Conservation (phyloP, 2,113 vertebrate species). For the Terrapene triunguis region DNA sequence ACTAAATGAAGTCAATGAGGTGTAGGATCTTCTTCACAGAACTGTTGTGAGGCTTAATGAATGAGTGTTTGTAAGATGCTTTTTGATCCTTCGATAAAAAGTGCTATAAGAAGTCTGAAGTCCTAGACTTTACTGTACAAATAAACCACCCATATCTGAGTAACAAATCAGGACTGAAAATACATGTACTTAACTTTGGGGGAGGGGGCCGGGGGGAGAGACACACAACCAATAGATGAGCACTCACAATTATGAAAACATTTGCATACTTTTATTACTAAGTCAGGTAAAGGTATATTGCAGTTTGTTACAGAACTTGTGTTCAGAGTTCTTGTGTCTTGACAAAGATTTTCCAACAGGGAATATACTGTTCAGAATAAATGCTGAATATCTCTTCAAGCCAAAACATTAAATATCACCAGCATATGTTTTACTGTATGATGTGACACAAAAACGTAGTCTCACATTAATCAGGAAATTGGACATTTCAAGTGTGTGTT, state of each 20-base stretch:
- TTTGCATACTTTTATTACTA: neutral
- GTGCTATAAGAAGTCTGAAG: neutral
- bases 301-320: neutral
- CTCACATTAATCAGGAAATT: neutral
- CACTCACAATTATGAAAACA: neutral
- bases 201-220: no score
- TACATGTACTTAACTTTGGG: neutral
- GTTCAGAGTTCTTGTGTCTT: accelerated
- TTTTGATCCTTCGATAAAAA: neutral
- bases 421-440: neutral
- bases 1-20: neutral
- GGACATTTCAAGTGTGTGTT: neutral
- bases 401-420: neutral
- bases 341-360: neutral
- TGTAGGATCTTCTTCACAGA: neutral
- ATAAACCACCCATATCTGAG: neutral
- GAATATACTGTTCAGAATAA: neutral
- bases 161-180: neutral
- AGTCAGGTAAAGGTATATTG: neutral
- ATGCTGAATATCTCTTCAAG: accelerated
- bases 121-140: neutral
- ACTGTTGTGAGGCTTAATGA: neutral
- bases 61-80: neutral
- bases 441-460: accelerated
- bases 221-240: neutral